These are phyloP conservation scores for Hydropotes inermis DNA, from an alignment of 2,113 vertebrate genomes.

Conservation along the genomic window DNA sequence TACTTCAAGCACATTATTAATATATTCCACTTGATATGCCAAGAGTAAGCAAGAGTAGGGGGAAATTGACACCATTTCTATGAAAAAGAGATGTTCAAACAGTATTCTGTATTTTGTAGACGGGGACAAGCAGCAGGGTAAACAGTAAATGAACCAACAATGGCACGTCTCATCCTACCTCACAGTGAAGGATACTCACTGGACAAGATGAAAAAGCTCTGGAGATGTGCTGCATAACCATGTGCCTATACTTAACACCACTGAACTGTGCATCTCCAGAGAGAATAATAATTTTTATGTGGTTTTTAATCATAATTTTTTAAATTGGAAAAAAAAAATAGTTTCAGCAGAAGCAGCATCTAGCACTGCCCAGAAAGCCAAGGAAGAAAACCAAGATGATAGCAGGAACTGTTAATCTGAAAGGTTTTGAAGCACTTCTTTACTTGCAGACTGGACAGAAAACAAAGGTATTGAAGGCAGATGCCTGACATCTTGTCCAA, in stretches of 20 bases:
- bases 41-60: background rate
- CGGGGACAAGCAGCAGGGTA: background rate
- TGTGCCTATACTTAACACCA: background rate
- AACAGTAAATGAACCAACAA: background rate
- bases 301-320: background rate
- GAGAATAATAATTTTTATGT: background rate
- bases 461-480: background rate
- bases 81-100: constrained; percentile 26
- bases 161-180: background rate
- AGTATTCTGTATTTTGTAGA: background rate
- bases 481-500: background rate
- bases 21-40: background rate
- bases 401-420: background rate
- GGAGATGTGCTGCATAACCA: background rate
- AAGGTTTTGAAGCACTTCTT: background rate
- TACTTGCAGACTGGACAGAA: background rate
- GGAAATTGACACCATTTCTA: background rate
- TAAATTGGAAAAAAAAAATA: background rate
- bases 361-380: background rate
- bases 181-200: background rate
- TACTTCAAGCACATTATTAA: background rate
- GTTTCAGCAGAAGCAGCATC: background rate
- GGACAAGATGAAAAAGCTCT: background rate
- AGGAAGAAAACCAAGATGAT: background rate
- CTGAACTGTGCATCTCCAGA: background rate